phyloP scores from a whole-genome alignment of 1,140 invertebrate genomes.

The Drosophila micromelanica region DNA sequence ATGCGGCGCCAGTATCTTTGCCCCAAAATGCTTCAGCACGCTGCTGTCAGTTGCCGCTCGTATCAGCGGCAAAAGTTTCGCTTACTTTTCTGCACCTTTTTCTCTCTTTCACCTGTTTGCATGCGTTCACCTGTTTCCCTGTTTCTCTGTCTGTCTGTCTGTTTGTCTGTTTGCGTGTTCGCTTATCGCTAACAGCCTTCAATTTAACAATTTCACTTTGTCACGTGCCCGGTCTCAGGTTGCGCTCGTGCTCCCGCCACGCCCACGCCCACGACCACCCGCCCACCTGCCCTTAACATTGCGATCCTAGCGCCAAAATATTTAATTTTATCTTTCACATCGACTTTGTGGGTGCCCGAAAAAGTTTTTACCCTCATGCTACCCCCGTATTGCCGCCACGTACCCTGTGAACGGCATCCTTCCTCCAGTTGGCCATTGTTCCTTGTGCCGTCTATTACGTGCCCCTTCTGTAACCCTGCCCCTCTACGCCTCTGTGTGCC shows the following conservation, averaged over 20 bases:
- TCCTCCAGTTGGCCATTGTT: constrained; percentile 17
- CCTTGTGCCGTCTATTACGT: neutral
- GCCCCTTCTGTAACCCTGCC: too few species aligned
- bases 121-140: neutral
- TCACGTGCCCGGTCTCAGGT: constrained; percentile 40
- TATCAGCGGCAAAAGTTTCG: constrained; percentile 47
- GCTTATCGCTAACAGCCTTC: constrained; percentile 55
- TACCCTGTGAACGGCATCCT: constrained; percentile 6
- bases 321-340: constrained; percentile 47
- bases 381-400: constrained; percentile 1
- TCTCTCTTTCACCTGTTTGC: constrained; percentile 48
- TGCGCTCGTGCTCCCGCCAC: constrained; percentile 1
- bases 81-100: constrained; percentile 38
- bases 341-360: constrained; percentile 21
- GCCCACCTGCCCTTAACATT: constrained; percentile 3
- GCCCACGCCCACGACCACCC: too few species aligned
- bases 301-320: constrained; percentile 29
- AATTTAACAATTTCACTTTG: constrained; percentile 55
- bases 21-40: constrained; percentile 25
- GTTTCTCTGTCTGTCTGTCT: neutral
- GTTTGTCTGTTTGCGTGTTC: constrained; percentile 43
- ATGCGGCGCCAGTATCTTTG: constrained; percentile 8
- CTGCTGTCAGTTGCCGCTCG: constrained; percentile 34
- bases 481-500: neutral
- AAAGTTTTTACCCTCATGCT: constrained; percentile 24